Percentiles rank a stretch among this genome's conserved stretches.
phyloP scores from a whole-genome alignment of 2,797 vertebrate genomes.

The Peromyscus eremicus region DNA sequence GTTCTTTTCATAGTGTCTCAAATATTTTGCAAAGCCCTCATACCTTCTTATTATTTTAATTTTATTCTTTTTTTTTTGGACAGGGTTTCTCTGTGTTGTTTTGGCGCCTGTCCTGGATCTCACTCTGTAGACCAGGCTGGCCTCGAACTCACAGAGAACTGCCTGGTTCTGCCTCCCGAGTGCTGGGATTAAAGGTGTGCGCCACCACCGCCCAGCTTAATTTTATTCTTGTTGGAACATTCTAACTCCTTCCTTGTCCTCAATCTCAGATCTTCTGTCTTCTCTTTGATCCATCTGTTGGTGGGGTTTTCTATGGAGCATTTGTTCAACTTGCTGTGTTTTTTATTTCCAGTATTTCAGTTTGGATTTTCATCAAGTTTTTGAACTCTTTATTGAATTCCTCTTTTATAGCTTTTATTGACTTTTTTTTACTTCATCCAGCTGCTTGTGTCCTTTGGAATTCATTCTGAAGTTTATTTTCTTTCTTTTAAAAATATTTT shows the following conservation, averaged over 20 bases:
- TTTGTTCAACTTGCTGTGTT: background rate
- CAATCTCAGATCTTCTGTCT: background rate
- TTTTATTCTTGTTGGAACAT: background rate
- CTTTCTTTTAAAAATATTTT: background rate
- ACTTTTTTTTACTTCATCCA: background rate
- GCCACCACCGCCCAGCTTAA: too few species aligned
- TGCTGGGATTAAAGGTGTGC: too few species aligned
- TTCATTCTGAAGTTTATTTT: background rate
- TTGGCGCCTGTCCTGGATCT: too few species aligned
- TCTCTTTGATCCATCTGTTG: background rate
- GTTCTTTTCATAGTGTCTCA: background rate
- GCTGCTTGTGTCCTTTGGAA: background rate
- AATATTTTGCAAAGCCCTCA: background rate
- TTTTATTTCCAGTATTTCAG: background rate
- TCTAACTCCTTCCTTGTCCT: background rate
- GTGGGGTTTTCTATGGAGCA: background rate
- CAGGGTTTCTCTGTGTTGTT: too few species aligned
- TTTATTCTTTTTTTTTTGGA: background rate
- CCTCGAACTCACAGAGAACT: too few species aligned
- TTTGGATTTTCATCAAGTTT: background rate
- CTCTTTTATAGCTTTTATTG: background rate
- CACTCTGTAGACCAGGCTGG: too few species aligned
- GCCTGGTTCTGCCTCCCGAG: too few species aligned
- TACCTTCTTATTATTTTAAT: background rate
- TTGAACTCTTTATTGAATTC: background rate